Conservation (phyloP, 2,113 vertebrate genomes). For the Leucosticte australis region DNA sequence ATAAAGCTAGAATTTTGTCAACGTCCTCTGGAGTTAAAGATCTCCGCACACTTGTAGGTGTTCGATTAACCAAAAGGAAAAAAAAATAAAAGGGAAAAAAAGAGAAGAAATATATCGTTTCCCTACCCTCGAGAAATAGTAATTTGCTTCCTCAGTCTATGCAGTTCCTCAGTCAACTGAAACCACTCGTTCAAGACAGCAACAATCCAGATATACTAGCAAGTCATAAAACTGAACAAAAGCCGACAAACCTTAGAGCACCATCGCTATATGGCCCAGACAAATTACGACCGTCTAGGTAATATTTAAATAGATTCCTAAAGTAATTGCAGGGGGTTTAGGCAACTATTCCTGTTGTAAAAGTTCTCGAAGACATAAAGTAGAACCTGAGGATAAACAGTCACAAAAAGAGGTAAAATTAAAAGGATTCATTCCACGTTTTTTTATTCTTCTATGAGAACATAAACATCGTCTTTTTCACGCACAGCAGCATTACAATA, state of each 20-base stretch:
- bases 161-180: slow-evolving; percentile 87
- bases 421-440: slow-evolving; percentile 78
- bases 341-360: slow-evolving; percentile 84
- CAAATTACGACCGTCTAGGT: slow-evolving; percentile 88
- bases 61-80: neutral
- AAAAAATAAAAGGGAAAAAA: too few relatives aligned
- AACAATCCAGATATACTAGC: slow-evolving; percentile 94
- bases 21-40: slow-evolving; percentile 8
- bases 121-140: slow-evolving; percentile 69
- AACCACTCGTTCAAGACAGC: slow-evolving; percentile 89
- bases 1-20: slow-evolving; percentile 44
- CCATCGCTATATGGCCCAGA: slow-evolving; percentile 83
- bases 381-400: slow-evolving; percentile 82
- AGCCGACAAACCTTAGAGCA: slow-evolving; percentile 92
- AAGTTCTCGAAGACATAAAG: slow-evolving; percentile 79
- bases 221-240: slow-evolving; percentile 99
- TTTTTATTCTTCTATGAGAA: slow-evolving; percentile 84
- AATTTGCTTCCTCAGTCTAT: slow-evolving; percentile 82
- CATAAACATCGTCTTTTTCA: slow-evolving; percentile 81
- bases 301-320: slow-evolving; percentile 93
- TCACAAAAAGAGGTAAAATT: slow-evolving; percentile 78
- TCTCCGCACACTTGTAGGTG: neutral
- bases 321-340: slow-evolving; percentile 80
- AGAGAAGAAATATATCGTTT: neutral
- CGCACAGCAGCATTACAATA: slow-evolving; percentile 85